Base-by-base conservation (phyloP, 1,140 invertebrate species). In the Psilanteris sp. region DNA sequence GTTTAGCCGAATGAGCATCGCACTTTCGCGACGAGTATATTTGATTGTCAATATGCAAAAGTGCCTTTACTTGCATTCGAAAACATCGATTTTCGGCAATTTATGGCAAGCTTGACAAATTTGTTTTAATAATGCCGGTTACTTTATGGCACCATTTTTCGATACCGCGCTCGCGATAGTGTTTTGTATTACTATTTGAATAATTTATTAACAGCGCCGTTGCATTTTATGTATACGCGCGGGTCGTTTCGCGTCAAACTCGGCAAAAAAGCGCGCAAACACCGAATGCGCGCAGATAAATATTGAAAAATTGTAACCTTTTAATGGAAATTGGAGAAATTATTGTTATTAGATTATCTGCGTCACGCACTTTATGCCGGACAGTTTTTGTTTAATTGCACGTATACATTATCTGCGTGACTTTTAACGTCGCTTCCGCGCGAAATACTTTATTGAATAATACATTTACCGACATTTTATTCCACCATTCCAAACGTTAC, bases 41-140 rank as follows among this genome's bases (percentile, higher is more conserved):
- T 76, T 76, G 72, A 76, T 76, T 68, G 72, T 76, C 72, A 76
- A 68, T 76, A 76, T 76, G 64, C 64, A 70, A 76, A 76, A 76
- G 64, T 76, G 64, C 70, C 70, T 73, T 77, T 62, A 72, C 68
- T 73, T 78, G 67, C 61, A 62, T 70, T 59, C 50, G 13, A 50
- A 59, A 55, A 29, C 72, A 68, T 75, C 62, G 57, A 62, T 70
- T 76, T 66, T 39, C 44, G 34, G 14, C 41, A 66, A 76, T 75
- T 75, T 75, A 75, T 75, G 54, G 52, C 54, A 43, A 46, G 54
- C 70, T 61, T 67, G 70, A 66, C 61, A 67, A 61, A 74, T 74
- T 67, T 66, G 70, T 73, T 73, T 73, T 66, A 73, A 73, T 64
- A 73, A 66, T 73, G 43, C 52, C 31, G 11, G 13, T 52, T 66